Evolutionary conservation across 2,113 vertebrate species (phyloP).

Genomic region (Xyliphius kryptos): DNA sequence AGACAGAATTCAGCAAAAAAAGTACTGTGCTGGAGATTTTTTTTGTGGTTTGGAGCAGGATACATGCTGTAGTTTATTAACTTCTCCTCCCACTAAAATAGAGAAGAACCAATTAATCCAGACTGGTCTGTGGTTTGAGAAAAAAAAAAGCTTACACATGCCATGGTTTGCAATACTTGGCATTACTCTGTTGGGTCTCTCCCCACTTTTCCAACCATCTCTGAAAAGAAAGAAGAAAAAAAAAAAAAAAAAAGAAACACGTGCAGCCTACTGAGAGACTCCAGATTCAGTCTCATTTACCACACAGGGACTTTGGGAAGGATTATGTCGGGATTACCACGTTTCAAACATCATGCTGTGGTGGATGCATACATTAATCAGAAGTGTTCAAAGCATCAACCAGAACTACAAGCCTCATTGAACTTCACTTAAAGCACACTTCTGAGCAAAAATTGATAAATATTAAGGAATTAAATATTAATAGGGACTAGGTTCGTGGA

Average conservation of each 20-base stretch:
- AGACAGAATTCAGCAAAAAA: conserved; percentile 27
- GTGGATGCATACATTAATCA: conserved; percentile 41
- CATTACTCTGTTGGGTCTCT: conserved; percentile 22
- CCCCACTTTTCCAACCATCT: conserved; percentile 34
- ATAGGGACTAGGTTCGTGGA: too few species aligned
- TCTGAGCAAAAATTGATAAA: too few species aligned
- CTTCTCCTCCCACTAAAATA: conserved; percentile 42
- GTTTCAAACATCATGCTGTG: conserved; percentile 59
- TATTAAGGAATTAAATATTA: too few species aligned
- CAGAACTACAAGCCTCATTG: conserved; percentile 17
- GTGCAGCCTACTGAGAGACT: conserved; percentile 29
- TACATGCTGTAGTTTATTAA: conserved; percentile 45
- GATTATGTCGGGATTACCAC: conserved; percentile 55
- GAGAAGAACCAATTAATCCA: conserved; percentile 43
- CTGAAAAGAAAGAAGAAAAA: conserved; percentile 3
- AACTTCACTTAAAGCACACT: conserved; percentile 3
- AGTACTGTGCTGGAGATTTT: conserved; percentile 4
- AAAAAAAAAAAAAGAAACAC: conserved; percentile 20
- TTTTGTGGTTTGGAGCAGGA: conserved; percentile 15
- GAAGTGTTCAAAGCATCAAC: conserved; percentile 20
- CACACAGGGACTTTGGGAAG: conserved; percentile 42
- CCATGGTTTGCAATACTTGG: conserved; percentile 41
- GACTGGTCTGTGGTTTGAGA: conserved; percentile 42
- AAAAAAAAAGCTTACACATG: conserved; percentile 40
- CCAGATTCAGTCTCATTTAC: conserved; percentile 50